A percentile compares a stretch with the other conserved stretches of the same genome.
Evolutionary conservation across 2,113 vertebrate species (phyloP).

Genomic region (Pseudopipra pipra): DNA sequence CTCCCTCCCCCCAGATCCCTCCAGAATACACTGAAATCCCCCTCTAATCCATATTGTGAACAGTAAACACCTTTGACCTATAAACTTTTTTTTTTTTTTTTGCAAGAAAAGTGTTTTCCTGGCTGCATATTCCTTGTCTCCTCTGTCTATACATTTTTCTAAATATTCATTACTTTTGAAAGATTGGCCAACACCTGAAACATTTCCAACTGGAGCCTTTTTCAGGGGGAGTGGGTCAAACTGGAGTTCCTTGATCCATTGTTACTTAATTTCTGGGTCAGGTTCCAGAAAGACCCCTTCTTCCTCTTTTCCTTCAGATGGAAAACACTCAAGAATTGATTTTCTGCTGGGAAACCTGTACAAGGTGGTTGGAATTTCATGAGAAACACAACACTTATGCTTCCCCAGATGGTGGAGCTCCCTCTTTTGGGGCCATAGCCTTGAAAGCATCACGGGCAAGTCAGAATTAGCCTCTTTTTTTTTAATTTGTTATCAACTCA

Average conservation of each 20-base stretch:
- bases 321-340: conserved; percentile 56
- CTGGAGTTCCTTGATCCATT: conserved; percentile 63
- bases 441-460: accelerated
- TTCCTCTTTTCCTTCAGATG: conserved; percentile 43
- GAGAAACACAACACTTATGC: neutral
- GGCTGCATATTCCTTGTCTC: neutral
- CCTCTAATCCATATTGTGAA: conserved; percentile 10
- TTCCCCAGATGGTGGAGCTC: conserved; percentile 8
- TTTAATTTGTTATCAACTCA: neutral
- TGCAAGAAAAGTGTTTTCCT: conserved; percentile 32
- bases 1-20: neutral
- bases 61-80: conserved; percentile 5
- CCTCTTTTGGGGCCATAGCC: conserved; percentile 2
- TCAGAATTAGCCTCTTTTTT: neutral
- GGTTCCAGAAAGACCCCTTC: conserved; percentile 64
- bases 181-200: conserved; percentile 16
- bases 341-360: conserved; percentile 41
- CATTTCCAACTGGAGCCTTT: conserved; percentile 20
- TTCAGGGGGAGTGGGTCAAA: conserved; percentile 52
- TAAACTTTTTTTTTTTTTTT: neutral
- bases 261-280: conserved; percentile 66
- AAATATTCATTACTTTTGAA: conserved; percentile 26
- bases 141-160: neutral
- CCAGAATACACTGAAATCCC: neutral
- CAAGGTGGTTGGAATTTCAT: neutral